Percentiles rank a stretch among this genome's conserved stretches.
These are phyloP conservation scores for Galleria mellonella DNA, from an alignment of 1,140 invertebrate genomes.

Conservation along the genomic window DNA sequence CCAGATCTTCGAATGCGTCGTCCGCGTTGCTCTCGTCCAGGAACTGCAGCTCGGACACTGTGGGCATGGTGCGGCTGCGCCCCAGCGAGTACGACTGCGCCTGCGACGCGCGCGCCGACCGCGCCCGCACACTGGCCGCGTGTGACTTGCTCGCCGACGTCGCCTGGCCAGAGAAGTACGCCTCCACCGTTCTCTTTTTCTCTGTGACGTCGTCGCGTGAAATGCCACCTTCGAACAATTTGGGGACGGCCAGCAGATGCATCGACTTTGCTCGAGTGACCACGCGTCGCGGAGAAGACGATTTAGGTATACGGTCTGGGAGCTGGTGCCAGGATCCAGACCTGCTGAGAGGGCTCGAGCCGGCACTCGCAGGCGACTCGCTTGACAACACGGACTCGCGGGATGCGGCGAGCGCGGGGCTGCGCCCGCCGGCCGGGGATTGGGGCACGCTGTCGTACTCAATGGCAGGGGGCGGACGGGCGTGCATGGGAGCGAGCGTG, in stretches of 20 bases:
- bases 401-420: slow-evolving; percentile 37
- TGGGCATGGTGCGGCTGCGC: slow-evolving; percentile 84
- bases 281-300: slow-evolving; percentile 50
- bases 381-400: slow-evolving; percentile 40
- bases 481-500: slow-evolving; percentile 60
- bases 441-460: slow-evolving; percentile 19
- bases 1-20: slow-evolving; percentile 84
- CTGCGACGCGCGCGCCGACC: slow-evolving; percentile 60
- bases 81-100: slow-evolving; percentile 73
- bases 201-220: slow-evolving; percentile 81
- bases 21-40: slow-evolving; percentile 83
- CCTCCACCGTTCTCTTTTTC: slow-evolving; percentile 86
- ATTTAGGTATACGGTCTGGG: slow-evolving; percentile 39
- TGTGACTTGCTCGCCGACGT: slow-evolving; percentile 36
- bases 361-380: slow-evolving; percentile 43
- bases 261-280: slow-evolving; percentile 82
- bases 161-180: slow-evolving; percentile 81
- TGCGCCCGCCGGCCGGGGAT: slow-evolving; percentile 13
- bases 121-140: slow-evolving; percentile 39
- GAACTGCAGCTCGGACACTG: slow-evolving; percentile 77
- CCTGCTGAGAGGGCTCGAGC: slow-evolving; percentile 76
- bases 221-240: slow-evolving; percentile 86
- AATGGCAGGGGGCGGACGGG: slow-evolving; percentile 27
- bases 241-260: slow-evolving; percentile 81
- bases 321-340: slow-evolving; percentile 88